Evolutionary conservation across 2,888 invertebrate genomes (phyloP).

Genomic region (Panzeria rudis): DNA sequence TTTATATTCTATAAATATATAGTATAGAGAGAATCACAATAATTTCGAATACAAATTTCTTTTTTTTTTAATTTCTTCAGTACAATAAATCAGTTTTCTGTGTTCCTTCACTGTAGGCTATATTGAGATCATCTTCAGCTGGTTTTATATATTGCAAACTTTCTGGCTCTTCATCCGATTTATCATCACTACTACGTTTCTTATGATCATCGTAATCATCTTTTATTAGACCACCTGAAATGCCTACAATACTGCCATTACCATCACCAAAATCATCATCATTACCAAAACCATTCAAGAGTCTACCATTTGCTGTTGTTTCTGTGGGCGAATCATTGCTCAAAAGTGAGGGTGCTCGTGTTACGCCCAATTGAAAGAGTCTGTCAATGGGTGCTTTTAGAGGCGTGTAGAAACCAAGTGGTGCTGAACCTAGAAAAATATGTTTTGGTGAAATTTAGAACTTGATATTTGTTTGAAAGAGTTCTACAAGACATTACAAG

Average conservation of each 20-base stretch:
- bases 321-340: slow-evolving; percentile 71
- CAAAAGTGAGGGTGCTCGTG: slow-evolving; percentile 85
- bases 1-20: slow-evolving; percentile 29
- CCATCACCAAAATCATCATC: slow-evolving; percentile 39
- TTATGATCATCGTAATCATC: slow-evolving; percentile 26
- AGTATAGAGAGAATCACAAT: slow-evolving; percentile 57
- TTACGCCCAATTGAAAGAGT: slow-evolving; percentile 91
- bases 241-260: slow-evolving; percentile 75
- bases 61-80: slow-evolving; percentile 73
- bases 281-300: slow-evolving; percentile 68
- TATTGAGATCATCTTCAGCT: slow-evolving; percentile 81
- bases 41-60: slow-evolving; percentile 44
- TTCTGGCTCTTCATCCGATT: slow-evolving; percentile 74
- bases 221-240: slow-evolving; percentile 72
- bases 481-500: slow-evolving; percentile 24
- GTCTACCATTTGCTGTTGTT: slow-evolving; percentile 66
- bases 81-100: slow-evolving; percentile 83
- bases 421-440: slow-evolving; percentile 85
- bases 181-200: slow-evolving; percentile 5
- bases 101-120: slow-evolving; percentile 83
- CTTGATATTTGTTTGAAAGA: not conserved
- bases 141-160: slow-evolving; percentile 80
- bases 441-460: slow-evolving; percentile 39
- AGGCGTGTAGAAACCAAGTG: slow-evolving; percentile 93
- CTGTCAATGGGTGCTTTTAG: slow-evolving; percentile 88